A percentile compares a stretch with the other conserved stretches of the same genome.
phyloP scores from a whole-genome alignment of 2,888 invertebrate species.

The Nephrotoma appendiculata region DNA sequence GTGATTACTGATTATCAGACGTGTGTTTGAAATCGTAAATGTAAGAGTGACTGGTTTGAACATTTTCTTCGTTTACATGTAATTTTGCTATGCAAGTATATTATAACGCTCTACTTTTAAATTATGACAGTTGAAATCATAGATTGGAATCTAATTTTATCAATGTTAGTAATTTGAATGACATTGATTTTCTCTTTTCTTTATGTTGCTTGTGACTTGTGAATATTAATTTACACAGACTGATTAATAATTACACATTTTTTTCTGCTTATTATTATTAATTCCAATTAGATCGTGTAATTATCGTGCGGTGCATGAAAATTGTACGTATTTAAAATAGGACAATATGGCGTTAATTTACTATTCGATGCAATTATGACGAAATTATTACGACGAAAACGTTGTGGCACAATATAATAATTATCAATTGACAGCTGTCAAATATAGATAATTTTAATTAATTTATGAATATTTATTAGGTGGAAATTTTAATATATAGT shows the following conservation, averaged over 20 bases:
- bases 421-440: background rate
- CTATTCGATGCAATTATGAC: background rate
- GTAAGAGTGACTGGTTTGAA: too few relatives aligned
- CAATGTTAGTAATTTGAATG: background rate
- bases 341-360: background rate
- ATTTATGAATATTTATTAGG: background rate
- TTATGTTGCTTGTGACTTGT: background rate
- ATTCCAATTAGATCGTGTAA: background rate
- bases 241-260: background rate
- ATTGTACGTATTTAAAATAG: background rate
- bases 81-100: background rate
- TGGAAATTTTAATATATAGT: background rate
- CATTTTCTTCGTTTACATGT: background rate
- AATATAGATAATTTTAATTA: background rate
- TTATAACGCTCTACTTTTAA: background rate
- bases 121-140: background rate
- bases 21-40: background rate
- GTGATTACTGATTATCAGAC: background rate
- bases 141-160: background rate
- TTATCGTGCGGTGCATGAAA: background rate
- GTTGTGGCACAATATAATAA: background rate
- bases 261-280: background rate
- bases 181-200: background rate
- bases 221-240: background rate
- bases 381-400: background rate